Base-by-base conservation (phyloP, 2,888 invertebrate species). In the Cephalotes varians region DNA sequence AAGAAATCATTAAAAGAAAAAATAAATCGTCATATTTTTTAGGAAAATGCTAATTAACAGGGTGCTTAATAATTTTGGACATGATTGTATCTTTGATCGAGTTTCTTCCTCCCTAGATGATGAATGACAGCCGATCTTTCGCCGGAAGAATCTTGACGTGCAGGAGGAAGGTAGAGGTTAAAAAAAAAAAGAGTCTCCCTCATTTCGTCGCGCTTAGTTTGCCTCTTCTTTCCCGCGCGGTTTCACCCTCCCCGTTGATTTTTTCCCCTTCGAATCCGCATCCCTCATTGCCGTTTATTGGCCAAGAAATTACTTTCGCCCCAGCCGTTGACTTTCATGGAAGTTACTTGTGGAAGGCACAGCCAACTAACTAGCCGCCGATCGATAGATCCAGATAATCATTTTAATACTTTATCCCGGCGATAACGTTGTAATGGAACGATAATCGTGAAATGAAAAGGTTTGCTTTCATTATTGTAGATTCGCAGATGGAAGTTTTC, bases 161-260 rank as follows among this genome's bases (percentile, higher is more conserved):
- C 15, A 4, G 34, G 56, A 71, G 25, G 34, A 56, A 69, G 40
- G 12, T 44, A 34, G 34, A 56, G 47, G 47, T 79, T 47, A 71
- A 71, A 67, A 69, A 56, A 72, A 47, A 54, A 73, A 51, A 15
- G 25, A 18, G 18, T 12, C 47, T 56, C 67, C 76, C 77, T 77
- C 77, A 81, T 81, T 85, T 80, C 81, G 84, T 77, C 76, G 79
- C 73, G 84, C 73, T 85, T 74, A 80, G 74, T 79, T 77, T 71
- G 56, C 72, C 31, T 25, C 62, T 47, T 74, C 71, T 58, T 72
- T 34, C 18, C 25, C 54, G 49, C 31, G 47, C 54, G 56, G 51
- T 73, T 77, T 72, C n/a, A n/a, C 58, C 40, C 49, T 44, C 51
- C 9, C 54, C 31, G 25, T 77, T 77, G 21, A 74, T 79, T 73